Percentiles rank a stretch among this genome's conserved stretches.
Conservation (phyloP, 2,888 invertebrate species). For the Luffia ferchaultella region DNA sequence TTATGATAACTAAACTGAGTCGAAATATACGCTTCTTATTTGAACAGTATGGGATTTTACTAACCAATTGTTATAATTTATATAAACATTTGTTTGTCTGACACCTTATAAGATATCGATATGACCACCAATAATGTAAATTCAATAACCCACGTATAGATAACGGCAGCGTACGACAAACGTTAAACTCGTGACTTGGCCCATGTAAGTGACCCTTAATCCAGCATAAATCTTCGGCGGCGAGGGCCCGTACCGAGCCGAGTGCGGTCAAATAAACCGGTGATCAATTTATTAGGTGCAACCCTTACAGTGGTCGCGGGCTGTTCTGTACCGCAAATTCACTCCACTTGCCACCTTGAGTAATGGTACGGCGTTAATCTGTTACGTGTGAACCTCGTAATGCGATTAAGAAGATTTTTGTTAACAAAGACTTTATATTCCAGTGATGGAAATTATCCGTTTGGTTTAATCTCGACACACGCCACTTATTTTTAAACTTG, state of each 20-base stretch:
- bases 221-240: constrained; percentile 57
- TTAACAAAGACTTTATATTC: no score
- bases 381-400: background rate
- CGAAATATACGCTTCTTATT: no score
- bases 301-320: background rate
- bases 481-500: no score
- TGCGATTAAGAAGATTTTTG: background rate
- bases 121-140: no score
- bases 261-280: background rate
- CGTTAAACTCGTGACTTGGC: background rate
- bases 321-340: background rate
- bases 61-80: no score
- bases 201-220: constrained; percentile 55
- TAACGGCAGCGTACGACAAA: background rate
- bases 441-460: no score
- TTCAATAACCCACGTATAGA: background rate
- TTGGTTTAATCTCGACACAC: no score
- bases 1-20: no score
- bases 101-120: no score
- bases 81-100: no score
- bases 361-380: background rate
- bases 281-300: background rate
- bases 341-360: background rate
- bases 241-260: background rate
- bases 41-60: no score